Base-by-base conservation (phyloP, 2,888 invertebrate genomes). In the Leptinotarsa rubiginosa region DNA sequence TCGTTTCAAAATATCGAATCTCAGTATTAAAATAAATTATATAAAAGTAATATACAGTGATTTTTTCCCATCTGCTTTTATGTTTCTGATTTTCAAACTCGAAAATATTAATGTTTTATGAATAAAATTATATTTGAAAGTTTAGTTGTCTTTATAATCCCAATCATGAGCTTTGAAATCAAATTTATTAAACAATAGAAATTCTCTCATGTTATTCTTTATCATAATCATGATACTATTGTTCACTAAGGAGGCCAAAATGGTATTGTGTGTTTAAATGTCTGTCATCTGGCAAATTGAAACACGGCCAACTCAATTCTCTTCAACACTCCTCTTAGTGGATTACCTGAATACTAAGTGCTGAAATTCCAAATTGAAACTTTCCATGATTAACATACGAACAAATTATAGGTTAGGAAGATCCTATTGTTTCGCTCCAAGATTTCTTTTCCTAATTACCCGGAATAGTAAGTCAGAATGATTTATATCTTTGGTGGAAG, bases 111-210 rank as follows among this genome's bases (percentile, higher is more conserved):
- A 69, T 67, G 70, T 74, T 75, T 74, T 74, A 77, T 75, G 66
- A 78, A 78, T 78, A 78, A 78, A 78, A 75, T 71, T 66, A 59
- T 41, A 77, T 77, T 66, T 74, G 71, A 73, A 78, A 75, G 54
- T 67, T 71, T 22, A 65, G 62, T 69, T 67, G 72, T 78, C 62
- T 77, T 59, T 69, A 56, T 75, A 72, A 74, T 70, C 31, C 73
- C 70, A 65, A 22, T 25, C 20, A 41, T 41, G 47, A 59, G 59
- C n/a, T 41, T 70, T 70, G 49, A 13, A 62, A 64, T 65, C 7
- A 22, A 49, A 20, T 64, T 15, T 31, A 59, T 4, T 4, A n/a
- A 62, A 74, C 67, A 74, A 74, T 70, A 67, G 68, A 65, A 66
- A 66, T 65, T 41, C n/a, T 15, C 52, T 41, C 25, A 22, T 59